These are phyloP conservation scores for Anoplius nigerrimus DNA, from an alignment of 2,888 invertebrate species.

Conservation along the genomic window DNA sequence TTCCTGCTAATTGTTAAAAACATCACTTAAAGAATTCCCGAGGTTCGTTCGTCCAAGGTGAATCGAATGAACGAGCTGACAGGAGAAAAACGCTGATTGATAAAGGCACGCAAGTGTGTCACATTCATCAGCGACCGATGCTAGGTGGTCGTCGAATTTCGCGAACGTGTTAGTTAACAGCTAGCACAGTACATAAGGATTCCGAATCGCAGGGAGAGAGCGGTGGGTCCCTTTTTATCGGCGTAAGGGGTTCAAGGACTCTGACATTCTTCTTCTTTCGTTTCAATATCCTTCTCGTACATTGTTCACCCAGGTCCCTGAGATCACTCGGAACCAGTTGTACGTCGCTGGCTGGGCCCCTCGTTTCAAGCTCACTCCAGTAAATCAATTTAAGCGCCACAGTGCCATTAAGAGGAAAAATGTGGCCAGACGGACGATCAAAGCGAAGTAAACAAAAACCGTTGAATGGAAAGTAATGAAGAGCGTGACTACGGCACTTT, in stretches of 20 bases:
- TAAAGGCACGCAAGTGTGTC: conserved; percentile 8
- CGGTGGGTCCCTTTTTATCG: conserved; percentile 48
- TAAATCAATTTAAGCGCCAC: background rate
- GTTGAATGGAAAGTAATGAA: no score
- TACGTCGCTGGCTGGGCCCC: background rate
- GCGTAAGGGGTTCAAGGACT: conserved; percentile 36
- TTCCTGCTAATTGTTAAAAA: no score
- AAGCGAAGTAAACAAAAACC: no score
- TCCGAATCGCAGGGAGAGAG: conserved; percentile 45
- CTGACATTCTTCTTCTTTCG: conserved; percentile 39
- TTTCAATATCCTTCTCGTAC: conserved; percentile 41
- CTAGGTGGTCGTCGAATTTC: conserved; percentile 41
- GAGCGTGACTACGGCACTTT: no score
- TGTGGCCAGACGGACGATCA: no score
- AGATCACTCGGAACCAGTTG: conserved; percentile 14
- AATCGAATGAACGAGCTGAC: conserved; percentile 4
- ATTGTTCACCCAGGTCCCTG: conserved; percentile 22
- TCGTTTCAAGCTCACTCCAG: background rate
- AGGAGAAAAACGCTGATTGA: conserved; percentile 10
- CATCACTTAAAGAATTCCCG: no score
- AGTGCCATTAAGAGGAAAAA: no score
- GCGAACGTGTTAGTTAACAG: conserved; percentile 52
- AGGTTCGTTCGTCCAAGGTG: conserved; percentile 1
- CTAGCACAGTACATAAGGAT: conserved; percentile 38
- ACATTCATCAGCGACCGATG: conserved; percentile 41